Evolutionary conservation across 1,140 invertebrate genomes (phyloP).

Genomic region (Melitaea cinxia): DNA sequence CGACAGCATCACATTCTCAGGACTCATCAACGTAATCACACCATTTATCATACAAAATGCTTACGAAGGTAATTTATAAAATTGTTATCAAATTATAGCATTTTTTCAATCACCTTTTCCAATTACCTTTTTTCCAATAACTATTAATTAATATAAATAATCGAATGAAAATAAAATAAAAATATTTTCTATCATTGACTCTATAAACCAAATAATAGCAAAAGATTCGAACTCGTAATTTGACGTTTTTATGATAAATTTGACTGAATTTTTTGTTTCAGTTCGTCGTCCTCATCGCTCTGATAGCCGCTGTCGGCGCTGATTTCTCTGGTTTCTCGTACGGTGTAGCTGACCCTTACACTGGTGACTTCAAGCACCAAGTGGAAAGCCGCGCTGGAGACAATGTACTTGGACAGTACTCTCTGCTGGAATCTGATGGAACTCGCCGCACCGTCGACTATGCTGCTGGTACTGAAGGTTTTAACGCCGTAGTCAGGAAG

Average conservation of each 20-base stretch:
- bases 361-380: constrained; percentile 79
- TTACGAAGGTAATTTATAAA: constrained; percentile 55
- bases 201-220: too few relatives aligned
- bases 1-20: constrained; percentile 50
- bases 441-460: constrained; percentile 75
- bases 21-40: constrained; percentile 57
- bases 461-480: constrained; percentile 70
- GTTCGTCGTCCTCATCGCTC: constrained; percentile 56
- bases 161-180: too few relatives aligned
- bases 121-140: too few relatives aligned
- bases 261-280: constrained; percentile 37
- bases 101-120: too few relatives aligned
- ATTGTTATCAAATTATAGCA: too few relatives aligned
- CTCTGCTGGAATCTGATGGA: constrained; percentile 71
- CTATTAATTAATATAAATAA: too few relatives aligned
- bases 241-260: too few relatives aligned
- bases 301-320: constrained; percentile 48
- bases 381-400: constrained; percentile 79
- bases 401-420: constrained; percentile 79
- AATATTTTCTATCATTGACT: too few relatives aligned
- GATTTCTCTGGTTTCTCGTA: constrained; percentile 66
- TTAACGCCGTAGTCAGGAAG: constrained; percentile 75
- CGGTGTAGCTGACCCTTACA: constrained; percentile 77
- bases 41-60: constrained; percentile 47
- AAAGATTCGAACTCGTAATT: too few relatives aligned